phyloP scores from a whole-genome alignment of 2,888 invertebrate genomes.

The Rhingia campestris region DNA sequence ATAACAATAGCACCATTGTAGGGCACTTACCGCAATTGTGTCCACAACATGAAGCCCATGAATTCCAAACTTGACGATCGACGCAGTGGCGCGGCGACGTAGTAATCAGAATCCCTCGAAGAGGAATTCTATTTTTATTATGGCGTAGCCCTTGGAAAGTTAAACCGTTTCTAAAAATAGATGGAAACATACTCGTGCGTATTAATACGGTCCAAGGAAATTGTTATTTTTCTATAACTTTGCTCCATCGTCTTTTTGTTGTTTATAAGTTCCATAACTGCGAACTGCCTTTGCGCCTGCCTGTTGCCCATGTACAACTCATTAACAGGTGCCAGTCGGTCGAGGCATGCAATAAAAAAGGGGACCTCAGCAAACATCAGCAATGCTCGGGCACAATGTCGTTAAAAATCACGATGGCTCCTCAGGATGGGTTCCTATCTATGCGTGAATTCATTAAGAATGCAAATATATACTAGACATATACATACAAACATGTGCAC shows the following conservation, averaged over 20 bases:
- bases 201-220: constrained; percentile 57
- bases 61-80: constrained; percentile 7
- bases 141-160: constrained; percentile 60
- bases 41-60: constrained; percentile 43
- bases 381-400: constrained; percentile 58
- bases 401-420: constrained; percentile 61
- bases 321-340: constrained; percentile 70
- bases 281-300: constrained; percentile 1
- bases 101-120: constrained; percentile 51
- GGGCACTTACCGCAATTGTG: constrained; percentile 31
- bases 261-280: constrained; percentile 34
- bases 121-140: constrained; percentile 65
- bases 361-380: constrained; percentile 56
- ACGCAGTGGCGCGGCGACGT: background rate
- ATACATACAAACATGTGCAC: background rate
- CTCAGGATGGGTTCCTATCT: constrained; percentile 51
- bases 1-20: constrained; percentile 18
- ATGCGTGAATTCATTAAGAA: constrained; percentile 70
- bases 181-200: constrained; percentile 25
- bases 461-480: constrained; percentile 59
- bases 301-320: constrained; percentile 52
- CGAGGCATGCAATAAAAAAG: constrained; percentile 62
- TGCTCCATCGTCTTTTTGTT: constrained; percentile 28
- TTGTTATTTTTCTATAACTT: constrained; percentile 55
- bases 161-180: constrained; percentile 69